These are phyloP conservation scores for Lampris incognitus DNA, from an alignment of 2,113 vertebrate species.

Conservation along the genomic window DNA sequence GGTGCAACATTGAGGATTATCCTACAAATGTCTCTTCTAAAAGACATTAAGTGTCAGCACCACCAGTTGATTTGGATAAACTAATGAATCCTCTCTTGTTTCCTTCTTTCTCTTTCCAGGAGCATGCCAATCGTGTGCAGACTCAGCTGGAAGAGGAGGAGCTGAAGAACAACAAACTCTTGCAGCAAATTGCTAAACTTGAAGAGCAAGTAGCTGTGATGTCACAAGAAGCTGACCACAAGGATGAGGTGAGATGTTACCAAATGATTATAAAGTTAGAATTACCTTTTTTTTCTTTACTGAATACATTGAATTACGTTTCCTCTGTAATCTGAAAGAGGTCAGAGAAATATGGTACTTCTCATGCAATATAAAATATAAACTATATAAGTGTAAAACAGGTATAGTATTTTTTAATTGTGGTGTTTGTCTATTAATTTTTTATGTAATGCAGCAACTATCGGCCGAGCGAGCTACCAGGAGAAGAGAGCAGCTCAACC, in stretches of 20 bases:
- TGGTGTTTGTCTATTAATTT: neutral
- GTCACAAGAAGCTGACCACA: slow-evolving; percentile 78
- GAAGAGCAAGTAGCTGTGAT: slow-evolving; percentile 87
- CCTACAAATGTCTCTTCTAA: neutral
- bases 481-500: slow-evolving; percentile 80
- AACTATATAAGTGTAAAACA: too few relatives aligned
- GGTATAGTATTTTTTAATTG: too few relatives aligned
- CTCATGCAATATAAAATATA: neutral
- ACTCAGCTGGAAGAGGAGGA: slow-evolving; percentile 89
- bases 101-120: slow-evolving; percentile 75
- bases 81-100: neutral
- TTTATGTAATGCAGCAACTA: slow-evolving; percentile 81
- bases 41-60: neutral
- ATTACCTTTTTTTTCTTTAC: too few relatives aligned
- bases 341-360: neutral
- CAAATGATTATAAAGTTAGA: too few relatives aligned
- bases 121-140: slow-evolving; percentile 86
- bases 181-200: slow-evolving; percentile 88
- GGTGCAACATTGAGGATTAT: slow-evolving; percentile 72
- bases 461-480: slow-evolving; percentile 84
- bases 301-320: too few relatives aligned
- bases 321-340: too few relatives aligned
- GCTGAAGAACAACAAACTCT: slow-evolving; percentile 87
- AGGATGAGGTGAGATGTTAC: slow-evolving; percentile 68
- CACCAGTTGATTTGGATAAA: neutral